Conservation (phyloP, 2,888 invertebrate species). For the Sceliomorpha sp. region DNA sequence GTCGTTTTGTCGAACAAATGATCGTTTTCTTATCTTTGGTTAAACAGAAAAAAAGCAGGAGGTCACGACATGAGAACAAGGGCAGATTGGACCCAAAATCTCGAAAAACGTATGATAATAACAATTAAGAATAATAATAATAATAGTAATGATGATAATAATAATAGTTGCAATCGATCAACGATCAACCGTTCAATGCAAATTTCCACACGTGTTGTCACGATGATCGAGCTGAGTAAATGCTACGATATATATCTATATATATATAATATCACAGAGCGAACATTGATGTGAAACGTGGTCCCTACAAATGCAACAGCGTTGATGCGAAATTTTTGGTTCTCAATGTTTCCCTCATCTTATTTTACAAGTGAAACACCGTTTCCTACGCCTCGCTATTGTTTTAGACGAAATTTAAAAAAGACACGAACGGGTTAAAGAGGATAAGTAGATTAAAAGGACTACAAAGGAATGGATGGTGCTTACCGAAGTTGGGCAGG, state of each 20-base stretch:
- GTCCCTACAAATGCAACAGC: neutral
- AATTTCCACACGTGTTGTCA: neutral
- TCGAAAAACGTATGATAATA: conserved; percentile 10
- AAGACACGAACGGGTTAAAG: conserved; percentile 66
- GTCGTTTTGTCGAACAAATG: no score
- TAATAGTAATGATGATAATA: no score
- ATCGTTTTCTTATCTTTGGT: no score
- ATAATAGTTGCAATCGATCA: neutral
- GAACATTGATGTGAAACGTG: neutral
- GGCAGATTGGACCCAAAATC: conserved; percentile 19
- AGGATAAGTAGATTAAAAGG: conserved; percentile 79
- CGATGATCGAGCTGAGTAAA: neutral
- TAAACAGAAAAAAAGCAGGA: conserved; percentile 16
- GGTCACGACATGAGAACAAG: conserved; percentile 41
- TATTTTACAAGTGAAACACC: conserved; percentile 21
- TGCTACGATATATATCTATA: neutral
- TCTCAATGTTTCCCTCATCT: neutral
- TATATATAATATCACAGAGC: neutral
- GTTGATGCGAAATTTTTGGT: conserved; percentile 12
- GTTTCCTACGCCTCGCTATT: conserved; percentile 9
- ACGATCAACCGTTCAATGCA: conserved; percentile 2
- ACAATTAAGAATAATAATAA: no score
- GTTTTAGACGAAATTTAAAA: conserved; percentile 41
- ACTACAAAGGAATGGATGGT: conserved; percentile 80
- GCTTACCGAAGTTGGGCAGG: conserved; percentile 80